Evolutionary conservation across 1,140 invertebrate genomes (phyloP).

Genomic region (Mylabris phalerata): DNA sequence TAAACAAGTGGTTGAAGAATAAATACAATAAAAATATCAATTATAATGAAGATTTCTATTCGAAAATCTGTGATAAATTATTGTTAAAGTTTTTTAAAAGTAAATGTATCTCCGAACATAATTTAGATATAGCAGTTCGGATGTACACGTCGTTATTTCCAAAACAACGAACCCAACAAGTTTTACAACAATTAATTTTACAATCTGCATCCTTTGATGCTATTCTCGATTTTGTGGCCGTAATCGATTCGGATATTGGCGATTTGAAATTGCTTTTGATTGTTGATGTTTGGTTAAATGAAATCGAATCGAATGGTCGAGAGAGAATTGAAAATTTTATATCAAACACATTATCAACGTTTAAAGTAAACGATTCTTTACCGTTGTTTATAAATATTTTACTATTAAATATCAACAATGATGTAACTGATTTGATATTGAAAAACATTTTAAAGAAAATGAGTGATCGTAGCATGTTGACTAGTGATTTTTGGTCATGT

Average conservation of each 20-base stretch:
- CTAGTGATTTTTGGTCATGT: constrained; percentile 44
- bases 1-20: constrained; percentile 28
- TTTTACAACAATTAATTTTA: constrained; percentile 43
- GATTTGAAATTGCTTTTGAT: constrained; percentile 25
- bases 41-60: constrained; percentile 32
- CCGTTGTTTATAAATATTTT: constrained; percentile 30
- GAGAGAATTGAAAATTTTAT: constrained; percentile 24
- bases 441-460: constrained; percentile 44
- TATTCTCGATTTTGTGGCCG: constrained; percentile 27
- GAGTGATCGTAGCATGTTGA: constrained; percentile 38
- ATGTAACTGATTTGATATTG: constrained; percentile 43
- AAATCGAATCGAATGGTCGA: constrained; percentile 33
- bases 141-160: constrained; percentile 35
- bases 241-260: constrained; percentile 11
- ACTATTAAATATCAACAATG: constrained; percentile 30
- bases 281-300: constrained; percentile 38
- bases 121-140: constrained; percentile 31
- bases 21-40: constrained; percentile 25
- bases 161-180: constrained; percentile 39
- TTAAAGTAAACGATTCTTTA: constrained; percentile 34
- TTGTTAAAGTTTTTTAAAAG: constrained; percentile 36
- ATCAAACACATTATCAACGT: constrained; percentile 31
- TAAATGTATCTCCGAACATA: constrained; percentile 25
- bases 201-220: constrained; percentile 42
- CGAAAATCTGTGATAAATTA: constrained; percentile 37